A percentile compares a stretch with the other conserved stretches of the same genome.
Evolutionary conservation across 2,113 vertebrate species (phyloP).

Genomic region (Oncorhynchus kisutch): DNA sequence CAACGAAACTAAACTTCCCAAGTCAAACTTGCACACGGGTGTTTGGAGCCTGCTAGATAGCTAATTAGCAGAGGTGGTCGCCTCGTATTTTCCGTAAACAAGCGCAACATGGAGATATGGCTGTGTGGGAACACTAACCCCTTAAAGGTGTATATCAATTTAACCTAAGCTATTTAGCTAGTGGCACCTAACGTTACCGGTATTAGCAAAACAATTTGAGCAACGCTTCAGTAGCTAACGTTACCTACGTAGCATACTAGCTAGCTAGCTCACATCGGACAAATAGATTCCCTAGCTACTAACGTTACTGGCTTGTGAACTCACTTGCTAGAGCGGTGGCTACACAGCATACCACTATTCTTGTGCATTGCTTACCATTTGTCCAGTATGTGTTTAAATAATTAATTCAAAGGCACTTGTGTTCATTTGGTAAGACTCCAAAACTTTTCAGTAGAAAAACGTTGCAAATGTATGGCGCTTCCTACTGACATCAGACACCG

Average conservation of each 20-base stretch:
- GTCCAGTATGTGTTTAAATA: not conserved
- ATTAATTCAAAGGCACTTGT: constrained; percentile 34
- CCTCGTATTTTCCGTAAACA: too few species aligned
- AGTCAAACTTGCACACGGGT: too few species aligned
- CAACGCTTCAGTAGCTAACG: not conserved
- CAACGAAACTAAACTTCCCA: too few species aligned
- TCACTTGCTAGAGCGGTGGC: not conserved
- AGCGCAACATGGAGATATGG: too few species aligned
- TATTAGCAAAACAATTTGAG: not conserved
- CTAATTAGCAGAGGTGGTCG: too few species aligned
- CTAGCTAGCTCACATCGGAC: not conserved
- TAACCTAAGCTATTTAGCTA: not conserved
- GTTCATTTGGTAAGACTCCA: constrained; percentile 42
- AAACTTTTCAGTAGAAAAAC: constrained; percentile 23
- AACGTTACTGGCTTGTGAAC: not conserved
- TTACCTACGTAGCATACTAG: not conserved
- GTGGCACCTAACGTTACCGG: not conserved
- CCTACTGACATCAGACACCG: constrained; percentile 54
- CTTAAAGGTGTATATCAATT: too few species aligned
- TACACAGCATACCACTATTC: not conserved
- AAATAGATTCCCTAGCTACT: not conserved
- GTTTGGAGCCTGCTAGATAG: too few species aligned
- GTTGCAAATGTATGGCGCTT: constrained; percentile 62
- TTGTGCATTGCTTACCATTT: constrained; percentile 29
- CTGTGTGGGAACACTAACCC: too few species aligned